These are phyloP conservation scores for Molorchus minor DNA, from an alignment of 2,888 invertebrate genomes.

Conservation along the genomic window DNA sequence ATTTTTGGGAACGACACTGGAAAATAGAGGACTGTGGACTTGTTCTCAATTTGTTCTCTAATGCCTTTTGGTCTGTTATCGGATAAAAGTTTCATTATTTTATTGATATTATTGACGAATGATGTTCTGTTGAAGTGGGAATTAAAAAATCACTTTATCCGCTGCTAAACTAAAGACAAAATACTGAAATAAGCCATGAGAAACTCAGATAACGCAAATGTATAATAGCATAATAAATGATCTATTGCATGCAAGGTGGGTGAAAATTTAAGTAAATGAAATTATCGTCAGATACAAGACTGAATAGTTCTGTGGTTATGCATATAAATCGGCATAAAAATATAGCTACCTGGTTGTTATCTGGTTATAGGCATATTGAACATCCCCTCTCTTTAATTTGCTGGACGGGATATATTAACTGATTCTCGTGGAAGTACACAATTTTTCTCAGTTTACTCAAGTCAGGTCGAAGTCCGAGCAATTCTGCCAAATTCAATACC, in stretches of 20 bases:
- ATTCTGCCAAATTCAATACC: constrained; percentile 75
- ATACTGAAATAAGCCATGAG: no score
- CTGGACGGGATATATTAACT: constrained; percentile 75
- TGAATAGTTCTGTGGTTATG: no score
- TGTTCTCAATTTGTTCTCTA: constrained; percentile 65
- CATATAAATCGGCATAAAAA: no score
- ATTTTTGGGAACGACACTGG: constrained; percentile 50
- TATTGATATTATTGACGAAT: constrained; percentile 69
- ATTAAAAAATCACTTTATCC: constrained; percentile 75
- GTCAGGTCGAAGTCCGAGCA: constrained; percentile 74
- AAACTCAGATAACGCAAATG: no score
- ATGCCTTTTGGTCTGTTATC: constrained; percentile 70
- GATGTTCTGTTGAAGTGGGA: constrained; percentile 75
- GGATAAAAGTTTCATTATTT: constrained; percentile 72
- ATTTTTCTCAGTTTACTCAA: constrained; percentile 69
- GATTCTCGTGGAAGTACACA: constrained; percentile 82
- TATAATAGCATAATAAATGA: no score
- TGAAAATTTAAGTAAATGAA: no score
- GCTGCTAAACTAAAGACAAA: constrained; percentile 72
- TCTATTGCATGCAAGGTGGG: no score
- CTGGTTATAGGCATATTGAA: constrained; percentile 81
- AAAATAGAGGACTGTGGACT: constrained; percentile 71
- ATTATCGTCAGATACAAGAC: no score
- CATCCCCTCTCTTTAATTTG: constrained; percentile 73
- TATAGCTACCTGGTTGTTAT: constrained; percentile 72